Percentiles rank a stretch among this genome's conserved stretches.
These are phyloP conservation scores for Elaphurus davidianus DNA, from an alignment of 2,113 vertebrate genomes.

Conservation along the genomic window DNA sequence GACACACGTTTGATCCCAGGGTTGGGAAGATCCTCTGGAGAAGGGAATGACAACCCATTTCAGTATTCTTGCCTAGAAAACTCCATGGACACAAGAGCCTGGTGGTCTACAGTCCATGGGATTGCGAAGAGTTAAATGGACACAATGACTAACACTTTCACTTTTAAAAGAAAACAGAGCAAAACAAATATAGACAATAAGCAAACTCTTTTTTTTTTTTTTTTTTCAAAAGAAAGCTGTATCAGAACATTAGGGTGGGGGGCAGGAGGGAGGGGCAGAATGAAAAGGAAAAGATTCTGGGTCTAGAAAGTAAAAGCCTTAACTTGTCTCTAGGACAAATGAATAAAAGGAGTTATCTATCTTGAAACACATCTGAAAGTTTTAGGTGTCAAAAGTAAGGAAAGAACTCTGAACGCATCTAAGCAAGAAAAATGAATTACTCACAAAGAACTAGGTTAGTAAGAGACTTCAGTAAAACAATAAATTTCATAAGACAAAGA, in stretches of 20 bases:
- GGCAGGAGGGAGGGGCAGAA: not conserved
- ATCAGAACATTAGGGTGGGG: not conserved
- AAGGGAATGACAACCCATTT: not conserved
- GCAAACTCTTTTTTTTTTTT: not conserved
- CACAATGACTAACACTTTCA: not conserved
- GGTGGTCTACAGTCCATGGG: accelerated
- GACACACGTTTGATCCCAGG: not conserved
- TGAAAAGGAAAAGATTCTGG: not conserved
- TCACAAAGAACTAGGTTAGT: not conserved
- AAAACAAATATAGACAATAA: not conserved
- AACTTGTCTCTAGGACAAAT: not conserved
- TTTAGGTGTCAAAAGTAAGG: not conserved
- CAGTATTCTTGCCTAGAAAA: not conserved
- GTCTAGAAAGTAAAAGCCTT: not conserved
- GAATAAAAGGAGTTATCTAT: not conserved
- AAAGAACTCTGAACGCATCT: not conserved
- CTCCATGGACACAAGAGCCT: not conserved
- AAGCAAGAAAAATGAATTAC: constrained; percentile 19
- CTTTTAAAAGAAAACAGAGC: not conserved
- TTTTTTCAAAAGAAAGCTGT: not conserved
- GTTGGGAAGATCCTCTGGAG: not conserved
- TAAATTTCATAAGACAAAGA: not conserved
- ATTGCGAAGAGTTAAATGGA: not conserved
- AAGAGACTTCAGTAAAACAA: not conserved
- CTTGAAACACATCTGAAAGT: not conserved